Evolutionary conservation across 35 echinoderm and acorn worm species (phyloP), one percentile per base, ranked within the genome.

Genomic region (Nesometra sesokonis): DNA sequence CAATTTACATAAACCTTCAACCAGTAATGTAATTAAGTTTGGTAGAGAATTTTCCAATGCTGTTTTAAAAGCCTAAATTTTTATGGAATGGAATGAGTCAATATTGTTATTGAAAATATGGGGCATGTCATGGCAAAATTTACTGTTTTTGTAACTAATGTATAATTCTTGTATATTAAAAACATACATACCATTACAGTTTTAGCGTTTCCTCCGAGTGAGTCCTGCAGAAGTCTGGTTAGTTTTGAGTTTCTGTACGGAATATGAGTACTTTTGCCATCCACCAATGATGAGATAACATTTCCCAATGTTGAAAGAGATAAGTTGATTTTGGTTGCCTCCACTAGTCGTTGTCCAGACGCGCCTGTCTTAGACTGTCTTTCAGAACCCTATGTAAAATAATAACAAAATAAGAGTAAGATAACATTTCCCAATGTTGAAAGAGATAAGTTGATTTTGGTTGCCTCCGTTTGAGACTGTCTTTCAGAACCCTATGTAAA

Each of bases 161-260:
- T 43, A 43, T 4, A 43, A 43, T 43, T 43, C 38, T 43, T 43
- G 29, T 31, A 86, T 0, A 35, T 78, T 43, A 17, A 35, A 1
- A n/a, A n/a, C n/a, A n/a, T 34, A 30, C 91, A 91, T 79, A 99
- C 96, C 96, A 97, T 99, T 23, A 99, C 96, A 47, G 92, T 94
- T 80, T 92, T 99, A 23, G 96, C 92, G 86, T 99, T 99, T 47
- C 96, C 96, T 35, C 96, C 96, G 77, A 99, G 76, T 3, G 96
- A 99, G 67, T 99, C 96, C 46, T 99, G 96, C 1, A 99, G 88
- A 11, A 99, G 78, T 35, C 96, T 89, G 17, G 96, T 99, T 13
- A 99, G 88, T 38, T 99, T 99, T 33, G 96, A 99, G 86, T 99
- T 99, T 47, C 96, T 89, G 92, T 99, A 99, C 0, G 96, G 96